Conservation (phyloP, 2,888 invertebrate genomes). For the Epicampocera succincta region DNA sequence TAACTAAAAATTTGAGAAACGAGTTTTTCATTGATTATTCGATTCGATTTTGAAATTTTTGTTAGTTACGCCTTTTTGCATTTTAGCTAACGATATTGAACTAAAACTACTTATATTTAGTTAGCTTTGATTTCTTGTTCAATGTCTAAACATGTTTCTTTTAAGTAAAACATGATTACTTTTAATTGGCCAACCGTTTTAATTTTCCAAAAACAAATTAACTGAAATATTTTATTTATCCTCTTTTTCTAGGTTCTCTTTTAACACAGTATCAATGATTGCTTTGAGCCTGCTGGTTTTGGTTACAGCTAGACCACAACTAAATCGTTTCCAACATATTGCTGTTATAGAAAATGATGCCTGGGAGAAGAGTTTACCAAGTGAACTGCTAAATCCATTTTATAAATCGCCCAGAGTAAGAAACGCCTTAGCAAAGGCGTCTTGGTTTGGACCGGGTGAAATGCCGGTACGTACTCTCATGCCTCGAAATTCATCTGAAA, state of each 20-base stretch:
- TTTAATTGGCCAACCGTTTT: too few species aligned
- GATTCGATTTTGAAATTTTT: too few species aligned
- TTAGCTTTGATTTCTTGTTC: too few species aligned
- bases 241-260: conserved; percentile 51
- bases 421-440: conserved; percentile 83
- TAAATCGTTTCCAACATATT: conserved; percentile 82
- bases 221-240: not conserved
- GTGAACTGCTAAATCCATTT: conserved; percentile 84
- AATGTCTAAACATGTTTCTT: too few species aligned
- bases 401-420: conserved; percentile 84
- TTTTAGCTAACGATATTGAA: too few species aligned
- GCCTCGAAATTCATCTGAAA: too few species aligned
- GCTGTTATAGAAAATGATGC: conserved; percentile 84
- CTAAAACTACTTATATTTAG: too few species aligned
- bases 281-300: conserved; percentile 49
- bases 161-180: too few species aligned
- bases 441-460: conserved; percentile 85
- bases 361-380: conserved; percentile 84
- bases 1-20: too few species aligned
- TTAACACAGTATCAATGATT: conserved; percentile 34
- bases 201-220: not conserved
- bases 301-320: conserved; percentile 69
- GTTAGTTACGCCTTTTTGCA: too few species aligned
- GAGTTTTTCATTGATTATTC: too few species aligned
- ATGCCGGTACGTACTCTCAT: conserved; percentile 82